phyloP scores from a whole-genome alignment of 30 jellyfish, hydroid and myxozoan species.

The Turritopsis dohrnii region DNA sequence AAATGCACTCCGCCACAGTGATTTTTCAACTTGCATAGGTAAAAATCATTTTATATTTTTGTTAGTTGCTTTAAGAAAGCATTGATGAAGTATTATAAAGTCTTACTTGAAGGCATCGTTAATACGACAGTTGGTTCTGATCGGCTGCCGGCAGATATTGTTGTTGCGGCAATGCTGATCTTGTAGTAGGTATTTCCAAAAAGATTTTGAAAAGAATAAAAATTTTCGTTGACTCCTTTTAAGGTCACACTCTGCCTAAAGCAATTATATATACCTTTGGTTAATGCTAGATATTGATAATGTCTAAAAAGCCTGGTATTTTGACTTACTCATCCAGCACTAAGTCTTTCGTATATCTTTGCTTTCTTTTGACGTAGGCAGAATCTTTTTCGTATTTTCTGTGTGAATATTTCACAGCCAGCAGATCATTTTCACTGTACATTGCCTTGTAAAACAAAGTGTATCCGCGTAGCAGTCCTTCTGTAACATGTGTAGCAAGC shows the following conservation, averaged over 20 bases:
- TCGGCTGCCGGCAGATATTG: not conserved
- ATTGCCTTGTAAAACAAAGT: not conserved
- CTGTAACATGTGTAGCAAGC: not conserved
- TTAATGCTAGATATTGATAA: too few relatives aligned
- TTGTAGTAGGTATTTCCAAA: not conserved
- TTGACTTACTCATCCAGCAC: not conserved
- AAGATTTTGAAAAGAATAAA: not conserved
- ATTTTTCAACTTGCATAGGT: too few relatives aligned
- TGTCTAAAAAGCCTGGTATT: too few relatives aligned
- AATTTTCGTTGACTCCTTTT: not conserved
- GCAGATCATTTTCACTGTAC: not conserved
- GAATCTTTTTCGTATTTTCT: not conserved
- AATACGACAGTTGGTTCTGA: not conserved
- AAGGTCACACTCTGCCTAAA: not conserved
- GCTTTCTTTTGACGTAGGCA: not conserved
- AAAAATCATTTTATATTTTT: too few relatives aligned
- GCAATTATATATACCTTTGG: too few relatives aligned
- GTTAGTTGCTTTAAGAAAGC: too few relatives aligned
- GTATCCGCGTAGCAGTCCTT: not conserved
- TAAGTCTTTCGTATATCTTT: not conserved
- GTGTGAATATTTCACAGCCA: not conserved
- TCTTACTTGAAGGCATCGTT: not conserved
- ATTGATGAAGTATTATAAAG: not conserved
- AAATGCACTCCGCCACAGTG: too few relatives aligned
- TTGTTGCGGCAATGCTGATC: not conserved